Conservation (phyloP, 2,113 vertebrate species). For the Nannobrachium achirus region DNA sequence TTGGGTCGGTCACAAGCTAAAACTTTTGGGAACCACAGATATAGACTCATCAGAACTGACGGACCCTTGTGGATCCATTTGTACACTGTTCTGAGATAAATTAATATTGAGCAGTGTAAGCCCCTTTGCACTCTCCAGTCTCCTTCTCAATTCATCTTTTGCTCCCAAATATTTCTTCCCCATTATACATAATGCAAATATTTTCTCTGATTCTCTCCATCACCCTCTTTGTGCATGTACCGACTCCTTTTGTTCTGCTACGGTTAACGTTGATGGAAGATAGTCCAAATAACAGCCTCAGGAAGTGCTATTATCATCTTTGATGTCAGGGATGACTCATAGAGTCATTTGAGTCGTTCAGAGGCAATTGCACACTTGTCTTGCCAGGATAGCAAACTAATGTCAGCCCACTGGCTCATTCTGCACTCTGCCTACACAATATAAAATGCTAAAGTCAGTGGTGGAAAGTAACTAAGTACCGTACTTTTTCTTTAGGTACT, state of each 20-base stretch:
- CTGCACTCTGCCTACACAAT: conserved; percentile 55
- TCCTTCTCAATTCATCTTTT: conserved; percentile 23
- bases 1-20: too few relatives aligned
- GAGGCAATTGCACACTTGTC: conserved; percentile 47
- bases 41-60: too few relatives aligned
- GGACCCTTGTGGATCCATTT: too few relatives aligned
- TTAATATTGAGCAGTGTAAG: too few relatives aligned
- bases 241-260: not conserved
- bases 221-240: not conserved
- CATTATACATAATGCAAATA: not conserved
- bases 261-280: conserved; percentile 31
- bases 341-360: conserved; percentile 23
- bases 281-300: conserved; percentile 48
- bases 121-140: not conserved
- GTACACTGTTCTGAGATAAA: too few relatives aligned
- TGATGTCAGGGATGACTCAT: conserved; percentile 62
- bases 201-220: conserved; percentile 9
- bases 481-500: too few relatives aligned
- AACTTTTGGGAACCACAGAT: too few relatives aligned
- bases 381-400: conserved; percentile 48
- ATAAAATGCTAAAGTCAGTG: not conserved
- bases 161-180: not conserved
- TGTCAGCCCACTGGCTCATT: conserved; percentile 62
- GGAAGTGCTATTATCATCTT: conserved; percentile 54
- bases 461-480: too few relatives aligned